Evolutionary conservation across 2,797 vertebrate species (phyloP), one percentile per base, ranked within the genome.

Genomic region (Clamator glandarius): DNA sequence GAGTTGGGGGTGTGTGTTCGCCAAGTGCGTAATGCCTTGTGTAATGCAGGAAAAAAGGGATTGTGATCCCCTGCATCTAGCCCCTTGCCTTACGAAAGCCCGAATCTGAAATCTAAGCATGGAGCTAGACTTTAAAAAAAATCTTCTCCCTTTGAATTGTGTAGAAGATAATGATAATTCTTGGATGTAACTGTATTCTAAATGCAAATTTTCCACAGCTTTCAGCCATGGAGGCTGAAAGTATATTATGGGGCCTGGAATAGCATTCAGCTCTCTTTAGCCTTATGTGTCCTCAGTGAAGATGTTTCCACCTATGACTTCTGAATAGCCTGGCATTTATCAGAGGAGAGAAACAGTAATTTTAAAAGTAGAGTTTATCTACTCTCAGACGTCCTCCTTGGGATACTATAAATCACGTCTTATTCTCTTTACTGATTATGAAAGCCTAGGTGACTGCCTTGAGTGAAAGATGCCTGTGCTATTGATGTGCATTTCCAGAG

Each of bases 11-110:
- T 15, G 21, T 69, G 88, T 91, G 85, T 59, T 84, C 92, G 90
- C 88, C 94, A 96, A 96, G 48, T 73, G 80, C 39, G 5, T 88
- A 93, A 94, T 87, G 90, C 90, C 48, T 93, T 39, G 39, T 12
- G 12, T 39, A 39, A 39, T 39, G 67, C 31, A 86, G 70, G n/a
- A 82, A 79, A 88, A 69, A 86, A 87, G 67, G 52, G 63, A 52
- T 67, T 59, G 52, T 50, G 74, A 90, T 80, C 58, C 31, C 19
- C 33, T 77, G 44, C 31, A 84, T 89, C 70, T 28, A 90, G 52
- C 35, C 59, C 48, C 58, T 90, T 73, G 52, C 28, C 50, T 52
- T 74, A 59, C 52, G 41, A 82, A 82, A 88, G 46, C 48, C 86
- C 16, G 7, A 86, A 72, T 67, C 59, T 84, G 44, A 93, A 94